These are phyloP conservation scores for Sinelater perroti DNA, from an alignment of 2,888 invertebrate species.

Conservation along the genomic window DNA sequence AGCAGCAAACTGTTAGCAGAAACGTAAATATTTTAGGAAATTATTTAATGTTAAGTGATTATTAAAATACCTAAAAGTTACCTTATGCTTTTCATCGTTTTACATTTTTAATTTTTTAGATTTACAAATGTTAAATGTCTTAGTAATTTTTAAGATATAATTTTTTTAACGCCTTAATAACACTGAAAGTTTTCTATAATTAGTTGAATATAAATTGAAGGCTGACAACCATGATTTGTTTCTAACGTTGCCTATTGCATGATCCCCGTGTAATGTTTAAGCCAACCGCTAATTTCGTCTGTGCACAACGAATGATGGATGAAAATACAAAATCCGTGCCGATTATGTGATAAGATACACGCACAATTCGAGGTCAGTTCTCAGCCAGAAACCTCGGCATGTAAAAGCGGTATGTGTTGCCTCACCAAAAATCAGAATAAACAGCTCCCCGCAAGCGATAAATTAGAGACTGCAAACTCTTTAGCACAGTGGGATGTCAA, in stretches of 20 bases:
- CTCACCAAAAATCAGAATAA: no score
- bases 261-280: slow-evolving; percentile 18
- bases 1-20: slow-evolving; percentile 5
- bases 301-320: slow-evolving; percentile 27
- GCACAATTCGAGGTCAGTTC: slow-evolving; percentile 27
- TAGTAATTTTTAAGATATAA: no score
- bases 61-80: no score
- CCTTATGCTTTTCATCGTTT: no score
- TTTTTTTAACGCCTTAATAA: no score
- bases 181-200: no score
- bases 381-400: slow-evolving; percentile 15
- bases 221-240: slow-evolving; percentile 7
- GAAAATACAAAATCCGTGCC: slow-evolving; percentile 27
- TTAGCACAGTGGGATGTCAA: not conserved
- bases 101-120: no score
- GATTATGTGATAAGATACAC: slow-evolving; percentile 30
- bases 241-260: slow-evolving; percentile 6
- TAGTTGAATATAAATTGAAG: slow-evolving; percentile 1
- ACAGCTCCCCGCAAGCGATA: not conserved
- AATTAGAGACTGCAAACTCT: slow-evolving; percentile 1
- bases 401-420: slow-evolving; percentile 17
- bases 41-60: no score
- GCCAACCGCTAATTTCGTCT: slow-evolving; percentile 22
- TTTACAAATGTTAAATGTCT: no score
- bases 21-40: not conserved